Evolutionary conservation across 1,140 invertebrate species (phyloP).

Genomic region (Drosophila pallidifrons): DNA sequence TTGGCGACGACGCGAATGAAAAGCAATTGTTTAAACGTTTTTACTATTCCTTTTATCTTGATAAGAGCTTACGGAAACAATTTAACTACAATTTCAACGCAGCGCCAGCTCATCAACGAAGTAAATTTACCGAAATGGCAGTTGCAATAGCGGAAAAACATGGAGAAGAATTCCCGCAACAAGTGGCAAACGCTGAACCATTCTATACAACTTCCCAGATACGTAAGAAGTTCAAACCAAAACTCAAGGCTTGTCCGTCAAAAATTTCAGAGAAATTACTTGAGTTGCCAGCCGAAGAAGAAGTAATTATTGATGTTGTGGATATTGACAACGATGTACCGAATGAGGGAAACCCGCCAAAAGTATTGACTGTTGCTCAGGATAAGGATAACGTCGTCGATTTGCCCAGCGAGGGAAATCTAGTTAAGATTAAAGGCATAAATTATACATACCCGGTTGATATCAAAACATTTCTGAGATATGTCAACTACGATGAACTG

Average conservation of each 20-base stretch:
- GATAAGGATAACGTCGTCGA: neutral
- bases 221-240: conserved; percentile 31
- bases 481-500: conserved; percentile 23
- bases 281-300: neutral
- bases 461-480: conserved; percentile 24
- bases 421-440: neutral
- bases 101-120: conserved; percentile 3
- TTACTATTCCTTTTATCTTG: conserved; percentile 27
- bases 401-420: neutral
- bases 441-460: conserved; percentile 23
- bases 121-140: conserved; percentile 11
- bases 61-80: neutral
- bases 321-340: too few species aligned
- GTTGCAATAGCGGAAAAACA: neutral
- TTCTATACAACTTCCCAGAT: conserved; percentile 38
- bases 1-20: neutral
- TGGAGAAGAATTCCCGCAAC: neutral
- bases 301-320: too few species aligned
- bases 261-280: conserved; percentile 28
- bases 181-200: neutral
- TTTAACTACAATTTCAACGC: conserved; percentile 33
- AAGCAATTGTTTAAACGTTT: conserved; percentile 9
- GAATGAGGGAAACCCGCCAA: too few species aligned
- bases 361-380: neutral
- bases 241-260: conserved; percentile 43